A percentile compares a stretch with the other conserved stretches of the same genome.
Conservation (phyloP, 2,888 invertebrate genomes). For the Pterostichus madidus region DNA sequence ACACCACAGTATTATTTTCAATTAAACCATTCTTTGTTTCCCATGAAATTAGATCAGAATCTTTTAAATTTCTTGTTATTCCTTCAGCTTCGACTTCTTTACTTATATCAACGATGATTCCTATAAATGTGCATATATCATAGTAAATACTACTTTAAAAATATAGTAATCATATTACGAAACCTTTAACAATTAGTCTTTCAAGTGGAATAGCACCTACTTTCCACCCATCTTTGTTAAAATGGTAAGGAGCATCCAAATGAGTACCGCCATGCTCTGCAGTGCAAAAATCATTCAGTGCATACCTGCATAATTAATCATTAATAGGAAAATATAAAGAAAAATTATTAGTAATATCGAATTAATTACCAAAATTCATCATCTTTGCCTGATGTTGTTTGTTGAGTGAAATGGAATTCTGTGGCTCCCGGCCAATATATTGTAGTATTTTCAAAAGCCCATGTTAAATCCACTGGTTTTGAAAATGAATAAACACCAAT, state of each 20-base stretch:
- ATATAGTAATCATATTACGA: no score
- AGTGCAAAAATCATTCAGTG: constrained; percentile 76
- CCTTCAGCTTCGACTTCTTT: constrained; percentile 69
- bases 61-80: constrained; percentile 70
- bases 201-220: constrained; percentile 78
- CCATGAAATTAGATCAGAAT: constrained; percentile 75
- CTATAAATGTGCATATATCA: constrained; percentile 67
- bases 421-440: neutral
- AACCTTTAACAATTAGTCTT: constrained; percentile 72
- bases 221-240: constrained; percentile 77
- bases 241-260: constrained; percentile 81
- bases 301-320: constrained; percentile 73
- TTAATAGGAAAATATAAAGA: no score
- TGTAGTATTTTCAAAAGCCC: constrained; percentile 37
- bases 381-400: no score
- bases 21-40: constrained; percentile 74
- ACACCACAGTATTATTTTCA: constrained; percentile 75
- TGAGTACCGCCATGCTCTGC: constrained; percentile 81
- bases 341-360: no score
- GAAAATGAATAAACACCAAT: neutral
- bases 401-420: no score
- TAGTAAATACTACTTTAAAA: no score
- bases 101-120: constrained; percentile 72
- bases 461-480: constrained; percentile 26
- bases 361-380: no score